These are phyloP conservation scores for Drosophila pegasa DNA, from an alignment of 2,888 invertebrate species.

Conservation along the genomic window DNA sequence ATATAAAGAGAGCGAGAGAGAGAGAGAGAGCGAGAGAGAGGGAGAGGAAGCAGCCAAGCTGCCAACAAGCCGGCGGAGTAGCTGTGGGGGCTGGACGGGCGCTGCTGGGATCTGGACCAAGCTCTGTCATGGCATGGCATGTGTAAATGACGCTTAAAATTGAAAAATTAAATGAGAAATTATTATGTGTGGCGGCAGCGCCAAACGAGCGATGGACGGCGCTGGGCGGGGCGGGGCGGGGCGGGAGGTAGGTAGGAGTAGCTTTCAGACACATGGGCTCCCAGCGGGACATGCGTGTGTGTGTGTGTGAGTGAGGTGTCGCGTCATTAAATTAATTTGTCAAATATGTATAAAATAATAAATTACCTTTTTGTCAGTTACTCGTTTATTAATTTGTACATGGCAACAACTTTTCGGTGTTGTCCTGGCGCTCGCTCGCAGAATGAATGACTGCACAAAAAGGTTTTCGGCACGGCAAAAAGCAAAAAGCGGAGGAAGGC, in stretches of 20 bases:
- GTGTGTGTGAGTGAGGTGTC: conserved; percentile 50
- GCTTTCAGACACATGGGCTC: conserved; percentile 30
- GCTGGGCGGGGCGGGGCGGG: no score
- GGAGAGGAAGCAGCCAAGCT: conserved; percentile 16
- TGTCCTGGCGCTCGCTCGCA: conserved; percentile 54
- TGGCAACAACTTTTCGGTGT: conserved; percentile 77
- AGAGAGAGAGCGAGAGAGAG: no score
- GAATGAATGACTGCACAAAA: conserved; percentile 61
- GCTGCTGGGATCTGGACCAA: conserved; percentile 72
- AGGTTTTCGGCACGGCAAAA: conserved; percentile 33
- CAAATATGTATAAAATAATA: conserved; percentile 83
- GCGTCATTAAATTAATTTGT: conserved; percentile 84
- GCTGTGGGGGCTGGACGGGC: background rate
- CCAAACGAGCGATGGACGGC: conserved; percentile 38
- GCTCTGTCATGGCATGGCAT: conserved; percentile 78
- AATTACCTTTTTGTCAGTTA: conserved; percentile 82
- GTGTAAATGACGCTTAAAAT: conserved; percentile 82
- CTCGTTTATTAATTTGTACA: conserved; percentile 82
- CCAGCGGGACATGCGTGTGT: conserved; percentile 40
- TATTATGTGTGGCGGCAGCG: conserved; percentile 79
- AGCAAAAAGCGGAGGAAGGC: conserved; percentile 25
- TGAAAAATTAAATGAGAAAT: conserved; percentile 83
- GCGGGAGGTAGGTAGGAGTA: no score
- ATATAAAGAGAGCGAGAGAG: no score
- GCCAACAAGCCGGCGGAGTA: conserved; percentile 17